These are phyloP conservation scores for Rhadina sibilatrix DNA, from an alignment of 2,113 vertebrate species.

Conservation along the genomic window DNA sequence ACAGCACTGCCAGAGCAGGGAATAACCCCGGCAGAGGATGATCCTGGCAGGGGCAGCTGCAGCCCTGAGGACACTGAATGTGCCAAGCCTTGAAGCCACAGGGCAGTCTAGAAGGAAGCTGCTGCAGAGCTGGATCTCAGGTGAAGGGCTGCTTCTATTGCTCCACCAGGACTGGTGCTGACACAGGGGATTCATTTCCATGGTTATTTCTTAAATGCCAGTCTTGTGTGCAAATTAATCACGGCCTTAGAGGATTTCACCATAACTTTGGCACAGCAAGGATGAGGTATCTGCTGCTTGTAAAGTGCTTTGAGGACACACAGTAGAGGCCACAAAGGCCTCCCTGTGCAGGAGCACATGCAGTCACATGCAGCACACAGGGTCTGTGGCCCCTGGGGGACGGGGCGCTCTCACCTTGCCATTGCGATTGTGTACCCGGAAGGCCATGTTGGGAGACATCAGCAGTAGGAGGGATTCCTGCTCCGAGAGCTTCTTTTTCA, in stretches of 20 bases:
- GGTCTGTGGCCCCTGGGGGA: background rate
- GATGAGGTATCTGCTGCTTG: background rate
- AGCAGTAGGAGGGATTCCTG: constrained; percentile 91
- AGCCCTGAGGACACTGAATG: background rate
- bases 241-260: background rate
- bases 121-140: background rate
- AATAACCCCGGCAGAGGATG: background rate
- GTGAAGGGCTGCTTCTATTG: background rate
- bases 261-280: background rate
- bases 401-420: constrained; percentile 82
- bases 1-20: background rate
- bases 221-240: background rate
- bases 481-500: constrained; percentile 92
- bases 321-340: background rate
- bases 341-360: rapidly evolving
- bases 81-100: background rate
- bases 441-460: constrained; percentile 94
- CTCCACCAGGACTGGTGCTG: background rate
- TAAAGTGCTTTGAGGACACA: background rate
- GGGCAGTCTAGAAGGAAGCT: background rate
- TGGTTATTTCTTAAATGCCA: background rate
- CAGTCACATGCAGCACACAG: background rate
- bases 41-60: background rate
- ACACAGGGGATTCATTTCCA: background rate
- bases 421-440: constrained; percentile 87